phyloP scores from a whole-genome alignment of 2,113 vertebrate genomes.

The Atherinomorus stipes region DNA sequence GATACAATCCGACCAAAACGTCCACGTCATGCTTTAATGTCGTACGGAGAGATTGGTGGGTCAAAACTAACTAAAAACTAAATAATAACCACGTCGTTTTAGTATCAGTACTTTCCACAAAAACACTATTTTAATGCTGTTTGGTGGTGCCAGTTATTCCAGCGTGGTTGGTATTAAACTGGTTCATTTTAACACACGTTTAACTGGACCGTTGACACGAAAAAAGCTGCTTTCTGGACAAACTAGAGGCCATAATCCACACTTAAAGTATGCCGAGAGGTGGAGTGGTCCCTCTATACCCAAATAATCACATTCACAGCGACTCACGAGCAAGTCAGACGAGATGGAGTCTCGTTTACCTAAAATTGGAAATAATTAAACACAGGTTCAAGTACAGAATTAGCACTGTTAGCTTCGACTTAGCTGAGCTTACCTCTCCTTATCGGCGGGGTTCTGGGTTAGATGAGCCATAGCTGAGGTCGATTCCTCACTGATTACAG shows the following conservation, averaged over 20 bases:
- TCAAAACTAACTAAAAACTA: no score
- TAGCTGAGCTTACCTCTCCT: conserved; percentile 73
- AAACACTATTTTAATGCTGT: not conserved
- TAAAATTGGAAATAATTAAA: not conserved
- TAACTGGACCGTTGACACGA: no score
- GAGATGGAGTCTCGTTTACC: not conserved
- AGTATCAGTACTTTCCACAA: not conserved
- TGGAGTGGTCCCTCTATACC: rapidly evolving
- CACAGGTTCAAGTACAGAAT: rapidly evolving
- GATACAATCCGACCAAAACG: no score
- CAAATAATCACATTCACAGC: rapidly evolving
- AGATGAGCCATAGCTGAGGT: conserved; percentile 68
- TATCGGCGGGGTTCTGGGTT: conserved; percentile 74
- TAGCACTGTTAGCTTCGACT: conserved; percentile 22
- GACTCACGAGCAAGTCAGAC: rapidly evolving
- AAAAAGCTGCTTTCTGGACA: rapidly evolving
- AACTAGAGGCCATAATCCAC: not conserved
- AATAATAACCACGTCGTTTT: no score
- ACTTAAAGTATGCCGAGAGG: not conserved
- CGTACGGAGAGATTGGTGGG: no score
- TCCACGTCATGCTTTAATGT: no score
- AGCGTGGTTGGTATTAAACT: no score
- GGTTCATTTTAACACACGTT: no score
- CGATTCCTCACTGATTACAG: rapidly evolving
- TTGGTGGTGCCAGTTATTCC: no score